Conservation (phyloP, 2,888 invertebrate genomes). For the Zygogramma bicolorata region DNA sequence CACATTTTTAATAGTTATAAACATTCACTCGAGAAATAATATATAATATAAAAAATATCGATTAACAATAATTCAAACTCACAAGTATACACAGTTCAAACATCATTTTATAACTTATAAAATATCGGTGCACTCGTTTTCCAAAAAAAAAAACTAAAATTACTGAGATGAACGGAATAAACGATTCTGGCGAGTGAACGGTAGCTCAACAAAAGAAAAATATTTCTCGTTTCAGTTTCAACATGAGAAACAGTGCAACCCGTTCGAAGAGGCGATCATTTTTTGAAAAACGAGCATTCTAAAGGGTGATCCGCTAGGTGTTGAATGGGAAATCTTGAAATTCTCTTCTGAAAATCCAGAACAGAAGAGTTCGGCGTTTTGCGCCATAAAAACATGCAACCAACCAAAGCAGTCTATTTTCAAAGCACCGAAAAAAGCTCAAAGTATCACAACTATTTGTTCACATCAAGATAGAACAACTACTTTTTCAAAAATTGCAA, state of each 20-base stretch:
- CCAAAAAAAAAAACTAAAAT: constrained; percentile 9
- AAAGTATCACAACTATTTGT: too few species aligned
- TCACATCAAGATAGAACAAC: too few species aligned
- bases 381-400: too few species aligned
- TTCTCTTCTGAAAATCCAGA: too few species aligned
- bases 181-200: not conserved
- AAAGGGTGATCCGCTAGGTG: not conserved
- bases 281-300: not conserved
- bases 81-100: constrained; percentile 39
- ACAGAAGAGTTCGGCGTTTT: too few species aligned
- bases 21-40: constrained; percentile 36
- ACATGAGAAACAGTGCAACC: not conserved
- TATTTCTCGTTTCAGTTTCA: not conserved
- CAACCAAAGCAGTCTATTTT: too few species aligned
- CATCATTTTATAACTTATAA: constrained; percentile 29
- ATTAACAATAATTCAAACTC: constrained; percentile 44
- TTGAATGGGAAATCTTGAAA: not conserved
- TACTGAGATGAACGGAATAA: not conserved
- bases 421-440: too few species aligned
- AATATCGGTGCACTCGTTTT: constrained; percentile 26
- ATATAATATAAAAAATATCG: constrained; percentile 42
- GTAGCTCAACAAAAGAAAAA: not conserved
- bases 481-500: too few species aligned
- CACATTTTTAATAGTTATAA: constrained; percentile 18
- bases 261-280: not conserved